These are phyloP conservation scores for Poeciliopsis turneri DNA, from an alignment of 2,797 vertebrate genomes.

Conservation along the genomic window DNA sequence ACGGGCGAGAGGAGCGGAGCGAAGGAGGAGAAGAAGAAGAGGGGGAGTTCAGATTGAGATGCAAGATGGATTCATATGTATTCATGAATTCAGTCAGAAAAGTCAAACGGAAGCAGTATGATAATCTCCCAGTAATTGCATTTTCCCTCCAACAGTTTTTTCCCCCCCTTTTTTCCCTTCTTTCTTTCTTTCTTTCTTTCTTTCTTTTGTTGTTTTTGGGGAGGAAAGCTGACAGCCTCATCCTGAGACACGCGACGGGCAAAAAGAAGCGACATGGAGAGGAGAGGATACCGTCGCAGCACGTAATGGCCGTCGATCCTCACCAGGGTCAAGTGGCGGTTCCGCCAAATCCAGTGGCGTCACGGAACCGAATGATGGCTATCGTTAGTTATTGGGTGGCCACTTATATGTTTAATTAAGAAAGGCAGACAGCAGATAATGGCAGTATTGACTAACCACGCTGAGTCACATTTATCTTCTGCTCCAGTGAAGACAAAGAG, in stretches of 20 bases:
- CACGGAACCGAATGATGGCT: constrained; percentile 67
- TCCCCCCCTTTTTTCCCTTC: background rate
- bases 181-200: no score
- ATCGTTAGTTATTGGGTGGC: constrained; percentile 68
- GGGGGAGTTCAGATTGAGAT: constrained; percentile 70
- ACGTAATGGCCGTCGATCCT: constrained; percentile 59
- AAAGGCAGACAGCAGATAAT: constrained; percentile 76
- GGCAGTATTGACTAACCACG: constrained; percentile 74
- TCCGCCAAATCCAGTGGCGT: constrained; percentile 66
- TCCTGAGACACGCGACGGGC: constrained; percentile 38
- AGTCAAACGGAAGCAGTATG: constrained; percentile 80
- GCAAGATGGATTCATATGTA: constrained; percentile 80
- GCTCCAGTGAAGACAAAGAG: constrained; percentile 26
- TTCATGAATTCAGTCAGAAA: constrained; percentile 81
- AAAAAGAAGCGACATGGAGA: constrained; percentile 36
- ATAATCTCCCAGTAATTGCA: constrained; percentile 80
- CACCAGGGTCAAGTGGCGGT: constrained; percentile 70
- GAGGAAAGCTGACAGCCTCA: constrained; percentile 57
- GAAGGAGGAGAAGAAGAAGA: background rate
- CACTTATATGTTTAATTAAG: constrained; percentile 81
- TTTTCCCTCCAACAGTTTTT: constrained; percentile 74
- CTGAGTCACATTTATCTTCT: constrained; percentile 62
- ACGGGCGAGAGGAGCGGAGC: background rate
- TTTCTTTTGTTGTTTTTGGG: background rate
- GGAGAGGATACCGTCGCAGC: constrained; percentile 64